Evolutionary conservation across 2,797 vertebrate species (phyloP).

Genomic region (Microctenopoma stevenorrisi): DNA sequence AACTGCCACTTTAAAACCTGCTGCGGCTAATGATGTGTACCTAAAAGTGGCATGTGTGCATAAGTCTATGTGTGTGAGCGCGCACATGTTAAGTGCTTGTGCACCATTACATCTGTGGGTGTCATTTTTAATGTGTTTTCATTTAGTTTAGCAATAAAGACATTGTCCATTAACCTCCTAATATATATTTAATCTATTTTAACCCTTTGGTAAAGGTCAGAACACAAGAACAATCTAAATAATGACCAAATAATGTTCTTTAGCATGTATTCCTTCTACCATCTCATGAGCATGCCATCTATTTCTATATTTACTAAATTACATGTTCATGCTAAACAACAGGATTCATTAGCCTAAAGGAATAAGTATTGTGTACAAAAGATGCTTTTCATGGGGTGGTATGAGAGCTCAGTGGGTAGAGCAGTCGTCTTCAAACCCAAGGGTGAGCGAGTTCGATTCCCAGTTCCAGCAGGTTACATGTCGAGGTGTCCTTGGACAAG

Average conservation of each 20-base stretch:
- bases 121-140: conserved; percentile 80
- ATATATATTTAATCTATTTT: conserved; percentile 82
- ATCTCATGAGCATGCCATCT: conserved; percentile 38
- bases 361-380: background rate
- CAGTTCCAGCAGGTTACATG: no score
- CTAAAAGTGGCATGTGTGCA: conserved; percentile 50
- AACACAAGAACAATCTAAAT: conserved; percentile 75
- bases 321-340: conserved; percentile 42
- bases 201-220: conserved; percentile 76
- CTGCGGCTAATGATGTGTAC: conserved; percentile 75
- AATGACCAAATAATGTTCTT: conserved; percentile 77
- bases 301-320: conserved; percentile 41
- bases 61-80: conserved; percentile 20
- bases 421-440: no score
- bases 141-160: conserved; percentile 79
- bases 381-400: no score
- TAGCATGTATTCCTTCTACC: conserved; percentile 51
- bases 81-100: conserved; percentile 48
- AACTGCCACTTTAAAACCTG: conserved; percentile 75
- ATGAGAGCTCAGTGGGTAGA: no score
- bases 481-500: no score
- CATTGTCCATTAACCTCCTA: conserved; percentile 83
- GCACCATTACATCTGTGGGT: conserved; percentile 70
- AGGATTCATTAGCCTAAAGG: conserved; percentile 31
- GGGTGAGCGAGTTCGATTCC: no score